phyloP scores from a whole-genome alignment of 2,888 invertebrate species.

The Amiota mariae region DNA sequence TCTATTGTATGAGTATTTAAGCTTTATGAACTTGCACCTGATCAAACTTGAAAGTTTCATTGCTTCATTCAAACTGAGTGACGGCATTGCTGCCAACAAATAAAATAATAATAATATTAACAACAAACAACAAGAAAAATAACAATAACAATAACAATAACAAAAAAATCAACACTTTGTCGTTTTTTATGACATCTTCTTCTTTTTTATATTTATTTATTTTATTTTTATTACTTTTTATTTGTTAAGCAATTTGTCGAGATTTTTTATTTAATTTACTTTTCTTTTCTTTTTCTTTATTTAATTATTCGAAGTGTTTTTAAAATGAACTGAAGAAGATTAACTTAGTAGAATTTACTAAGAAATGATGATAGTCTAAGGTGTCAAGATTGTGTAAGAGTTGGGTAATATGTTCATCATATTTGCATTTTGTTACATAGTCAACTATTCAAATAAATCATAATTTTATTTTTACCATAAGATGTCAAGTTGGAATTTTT shows the following conservation, averaged over 20 bases:
- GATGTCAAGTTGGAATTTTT: too few species aligned
- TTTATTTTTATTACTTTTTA: conserved; percentile 5
- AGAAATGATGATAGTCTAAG: too few species aligned
- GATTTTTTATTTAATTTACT: background rate
- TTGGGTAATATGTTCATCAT: too few species aligned
- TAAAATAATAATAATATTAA: too few species aligned
- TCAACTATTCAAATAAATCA: too few species aligned
- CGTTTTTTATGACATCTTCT: background rate
- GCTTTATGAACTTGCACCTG: conserved; percentile 54
- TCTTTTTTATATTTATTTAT: background rate
- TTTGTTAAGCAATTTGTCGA: conserved; percentile 6
- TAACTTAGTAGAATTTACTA: too few species aligned
- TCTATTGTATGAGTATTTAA: too few species aligned
- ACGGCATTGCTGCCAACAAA: background rate
- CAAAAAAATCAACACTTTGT: background rate
- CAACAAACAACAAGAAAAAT: background rate
- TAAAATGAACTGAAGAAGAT: too few species aligned
- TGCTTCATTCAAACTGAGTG: background rate
- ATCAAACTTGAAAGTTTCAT: conserved; percentile 55
- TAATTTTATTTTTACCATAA: too few species aligned
- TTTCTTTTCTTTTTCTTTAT: background rate
- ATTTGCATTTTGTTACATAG: too few species aligned
- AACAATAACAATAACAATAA: background rate
- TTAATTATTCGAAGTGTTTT: background rate
- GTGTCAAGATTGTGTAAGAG: too few species aligned